These are phyloP conservation scores for Albula glossodonta DNA, from an alignment of 2,113 vertebrate species.

Conservation along the genomic window DNA sequence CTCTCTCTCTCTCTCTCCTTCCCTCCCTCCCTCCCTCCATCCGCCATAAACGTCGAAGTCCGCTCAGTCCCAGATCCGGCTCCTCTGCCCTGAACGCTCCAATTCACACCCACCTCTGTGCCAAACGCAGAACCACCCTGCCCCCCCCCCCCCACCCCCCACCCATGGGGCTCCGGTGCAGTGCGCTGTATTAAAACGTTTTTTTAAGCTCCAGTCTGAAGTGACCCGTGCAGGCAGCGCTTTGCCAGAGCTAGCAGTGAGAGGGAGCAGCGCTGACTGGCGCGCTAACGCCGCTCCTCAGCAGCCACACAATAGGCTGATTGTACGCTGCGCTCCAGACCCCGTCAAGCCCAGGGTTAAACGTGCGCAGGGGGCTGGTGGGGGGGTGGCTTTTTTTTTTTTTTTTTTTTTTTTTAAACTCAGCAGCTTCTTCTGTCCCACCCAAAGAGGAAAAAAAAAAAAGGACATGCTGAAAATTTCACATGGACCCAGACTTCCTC, in stretches of 20 bases:
- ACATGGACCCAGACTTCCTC: background rate
- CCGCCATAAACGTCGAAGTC: background rate
- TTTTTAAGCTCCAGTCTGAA: constrained; percentile 15
- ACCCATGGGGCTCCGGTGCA: no score
- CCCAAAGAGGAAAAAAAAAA: no score
- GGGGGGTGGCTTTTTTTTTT: no score
- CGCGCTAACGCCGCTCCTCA: background rate
- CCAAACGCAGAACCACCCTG: background rate
- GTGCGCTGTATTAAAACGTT: background rate
- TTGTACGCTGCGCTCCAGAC: background rate
- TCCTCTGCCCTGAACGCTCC: background rate
- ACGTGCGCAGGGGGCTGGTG: background rate
- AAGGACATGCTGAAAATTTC: background rate
- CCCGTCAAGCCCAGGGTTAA: background rate
- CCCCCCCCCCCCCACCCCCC: no score
- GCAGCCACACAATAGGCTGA: background rate
- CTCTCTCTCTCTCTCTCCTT: no score
- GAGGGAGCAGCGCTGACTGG: background rate
- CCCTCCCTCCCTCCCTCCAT: background rate
- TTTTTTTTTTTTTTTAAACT: background rate
- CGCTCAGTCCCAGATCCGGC: background rate
- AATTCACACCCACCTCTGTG: background rate
- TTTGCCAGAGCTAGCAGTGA: background rate
- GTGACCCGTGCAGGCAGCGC: background rate
- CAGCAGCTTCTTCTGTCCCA: no score